Percentiles rank a stretch among this genome's conserved stretches.
phyloP scores from a whole-genome alignment of 1,140 invertebrate species.

The Temnothorax curvispinosus region DNA sequence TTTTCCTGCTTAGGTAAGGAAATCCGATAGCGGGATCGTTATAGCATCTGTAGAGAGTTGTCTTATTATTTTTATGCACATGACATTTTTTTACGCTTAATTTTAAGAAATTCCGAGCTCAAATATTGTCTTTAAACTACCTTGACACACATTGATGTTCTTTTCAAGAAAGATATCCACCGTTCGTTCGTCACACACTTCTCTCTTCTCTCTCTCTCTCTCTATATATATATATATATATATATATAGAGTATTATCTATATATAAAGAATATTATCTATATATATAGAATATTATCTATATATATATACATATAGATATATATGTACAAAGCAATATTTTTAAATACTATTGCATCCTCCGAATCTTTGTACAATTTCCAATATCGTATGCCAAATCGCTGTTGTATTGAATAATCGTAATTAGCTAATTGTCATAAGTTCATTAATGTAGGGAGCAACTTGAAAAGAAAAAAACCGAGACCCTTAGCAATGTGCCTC shows the following conservation, averaged over 20 bases:
- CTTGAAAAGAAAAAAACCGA: conserved; percentile 80
- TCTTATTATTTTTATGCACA: conserved; percentile 71
- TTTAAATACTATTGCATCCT: conserved; percentile 69
- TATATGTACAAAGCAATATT: conserved; percentile 70
- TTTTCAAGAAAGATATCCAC: conserved; percentile 52
- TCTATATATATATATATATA: not conserved
- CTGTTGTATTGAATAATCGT: conserved; percentile 76
- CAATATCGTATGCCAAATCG: conserved; percentile 78
- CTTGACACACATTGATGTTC: conserved; percentile 50
- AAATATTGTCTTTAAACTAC: conserved; percentile 39
- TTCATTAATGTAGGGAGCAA: conserved; percentile 82
- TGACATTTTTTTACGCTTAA: conserved; percentile 64
- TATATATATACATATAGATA: conserved; percentile 34
- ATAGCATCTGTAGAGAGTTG: conserved; percentile 52
- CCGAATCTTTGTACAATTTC: conserved; percentile 76
- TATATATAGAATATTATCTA: not conserved
- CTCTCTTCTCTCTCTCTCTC: not conserved
- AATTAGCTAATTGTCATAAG: conserved; percentile 78
- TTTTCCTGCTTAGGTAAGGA: conserved; percentile 73
- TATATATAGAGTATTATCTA: not conserved
- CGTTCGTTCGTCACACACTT: conserved; percentile 50
- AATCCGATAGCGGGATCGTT: conserved; percentile 65
- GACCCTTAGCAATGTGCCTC: conserved; percentile 85
- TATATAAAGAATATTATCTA: too few relatives aligned
- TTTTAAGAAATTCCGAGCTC: conserved; percentile 47